A percentile compares a stretch with the other conserved stretches of the same genome.
These are phyloP conservation scores for Polyommatus icarus DNA, from an alignment of 2,888 invertebrate species.

Conservation along the genomic window DNA sequence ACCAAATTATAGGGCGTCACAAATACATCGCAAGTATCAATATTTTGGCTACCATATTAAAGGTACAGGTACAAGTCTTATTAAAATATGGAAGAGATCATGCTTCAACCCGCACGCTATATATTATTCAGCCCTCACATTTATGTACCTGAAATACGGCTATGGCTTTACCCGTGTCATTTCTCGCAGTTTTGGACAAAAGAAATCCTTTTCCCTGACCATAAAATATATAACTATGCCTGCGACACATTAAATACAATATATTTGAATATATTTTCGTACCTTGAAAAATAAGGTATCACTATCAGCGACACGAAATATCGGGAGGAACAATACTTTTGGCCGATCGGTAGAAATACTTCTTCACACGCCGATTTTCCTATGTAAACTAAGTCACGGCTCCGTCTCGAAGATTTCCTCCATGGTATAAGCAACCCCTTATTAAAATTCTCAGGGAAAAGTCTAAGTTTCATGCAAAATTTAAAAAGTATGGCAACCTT, in stretches of 20 bases:
- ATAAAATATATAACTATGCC: not conserved
- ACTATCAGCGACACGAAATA: too few relatives aligned
- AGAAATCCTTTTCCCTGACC: constrained; percentile 11
- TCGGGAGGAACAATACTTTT: too few relatives aligned
- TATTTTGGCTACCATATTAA: not conserved
- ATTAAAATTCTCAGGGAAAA: too few relatives aligned
- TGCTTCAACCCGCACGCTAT: constrained; percentile 7
- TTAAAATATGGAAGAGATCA: not conserved
- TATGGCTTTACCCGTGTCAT: constrained; percentile 21
- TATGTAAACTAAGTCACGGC: too few relatives aligned
- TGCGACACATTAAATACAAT: not conserved
- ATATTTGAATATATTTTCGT: not conserved
- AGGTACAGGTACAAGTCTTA: not conserved
- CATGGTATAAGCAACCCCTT: too few relatives aligned
- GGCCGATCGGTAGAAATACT: too few relatives aligned
- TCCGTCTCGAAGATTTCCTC: too few relatives aligned
- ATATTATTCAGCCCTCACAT: constrained; percentile 24
- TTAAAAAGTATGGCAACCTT: too few relatives aligned
- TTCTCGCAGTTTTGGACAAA: constrained; percentile 13
- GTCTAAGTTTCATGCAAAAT: too few relatives aligned
- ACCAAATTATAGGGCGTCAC: not conserved
- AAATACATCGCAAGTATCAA: not conserved
- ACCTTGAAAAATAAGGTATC: too few relatives aligned
- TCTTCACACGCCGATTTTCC: not conserved
- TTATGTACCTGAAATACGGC: constrained; percentile 2